Base-by-base conservation (phyloP, 2,888 invertebrate species). In the Eremobia ochroleuca region DNA sequence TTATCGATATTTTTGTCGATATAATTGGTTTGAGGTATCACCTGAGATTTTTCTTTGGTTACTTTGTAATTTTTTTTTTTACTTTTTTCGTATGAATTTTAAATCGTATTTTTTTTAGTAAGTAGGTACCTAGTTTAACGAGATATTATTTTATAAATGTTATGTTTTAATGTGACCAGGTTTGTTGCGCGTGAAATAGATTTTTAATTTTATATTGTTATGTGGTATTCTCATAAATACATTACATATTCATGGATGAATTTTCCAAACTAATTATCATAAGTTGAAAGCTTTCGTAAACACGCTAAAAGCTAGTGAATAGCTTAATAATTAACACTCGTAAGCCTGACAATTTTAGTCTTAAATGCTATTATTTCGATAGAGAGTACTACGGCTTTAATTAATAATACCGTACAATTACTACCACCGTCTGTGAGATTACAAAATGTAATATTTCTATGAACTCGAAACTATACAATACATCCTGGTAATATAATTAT, bases 1-100 rank as follows among this genome's bases (percentile, higher is more conserved):
- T 81, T 89, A 84, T 89, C 82, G 88, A 87, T 83, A 75, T 82
- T 76, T 72, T 58, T 73, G 46, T 73, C 61, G 68, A 79, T 77
- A 68, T 73, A 59, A 79, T 79, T 73, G 31, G 3, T 37, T 21
- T 61, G 4, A 70, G 9, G 62, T 68, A 71, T 49, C 31, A 40
- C 0, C 2, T 31, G 1, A 25, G 52, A 59, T 52, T 61, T 58
- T 59, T 37, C 1, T 74, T 58, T 58, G 31, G 11, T 13, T 18
- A 9, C 37, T 40, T 1, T 9, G 40, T 9, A 37, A 4, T 1
- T 37, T 9, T 40, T 0, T 18, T 46, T 18, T 43, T 59, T 15
- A 8, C 0, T 18, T 67, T 43, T 37, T 25, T 43, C n/a, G 21
- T 49, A n/a, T 15, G 55, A 52, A 52, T 15, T 46, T 34, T 49